Conservation (phyloP, 2,888 invertebrate species). For the Luperina nickerlii region DNA sequence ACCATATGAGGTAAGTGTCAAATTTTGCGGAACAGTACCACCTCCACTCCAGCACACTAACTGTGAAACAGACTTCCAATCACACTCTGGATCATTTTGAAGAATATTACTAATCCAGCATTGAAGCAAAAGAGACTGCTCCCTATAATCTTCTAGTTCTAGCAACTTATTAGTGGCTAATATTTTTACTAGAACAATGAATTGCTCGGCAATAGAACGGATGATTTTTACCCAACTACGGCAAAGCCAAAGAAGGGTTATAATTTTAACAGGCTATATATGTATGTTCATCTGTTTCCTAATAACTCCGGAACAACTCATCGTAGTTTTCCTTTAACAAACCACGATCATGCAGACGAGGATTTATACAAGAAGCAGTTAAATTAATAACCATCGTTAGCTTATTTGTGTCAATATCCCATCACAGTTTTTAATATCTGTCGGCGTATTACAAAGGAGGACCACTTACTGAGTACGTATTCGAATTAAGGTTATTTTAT, state of each 20-base stretch:
- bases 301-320: neutral
- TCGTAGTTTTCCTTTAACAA: neutral
- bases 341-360: neutral
- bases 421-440: constrained; percentile 30
- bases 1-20: too few relatives aligned
- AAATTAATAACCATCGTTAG: neutral
- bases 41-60: too few relatives aligned
- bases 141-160: neutral
- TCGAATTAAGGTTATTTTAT: constrained; percentile 37
- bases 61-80: too few relatives aligned
- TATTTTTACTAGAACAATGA: neutral
- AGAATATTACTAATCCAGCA: too few relatives aligned
- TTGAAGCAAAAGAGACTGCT: neutral
- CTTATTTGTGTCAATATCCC: constrained; percentile 18
- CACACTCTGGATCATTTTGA: too few relatives aligned
- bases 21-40: too few relatives aligned
- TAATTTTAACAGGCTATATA: neutral
- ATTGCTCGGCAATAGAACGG: too few relatives aligned
- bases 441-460: constrained; percentile 33
- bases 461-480: constrained; percentile 19
- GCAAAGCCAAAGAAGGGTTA: neutral
- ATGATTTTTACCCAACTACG: too few relatives aligned
- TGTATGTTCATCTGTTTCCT: neutral
- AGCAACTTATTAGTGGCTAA: neutral
- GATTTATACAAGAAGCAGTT: neutral